Conservation (phyloP, 2,888 invertebrate genomes). For the Platerodrilus igneus region DNA sequence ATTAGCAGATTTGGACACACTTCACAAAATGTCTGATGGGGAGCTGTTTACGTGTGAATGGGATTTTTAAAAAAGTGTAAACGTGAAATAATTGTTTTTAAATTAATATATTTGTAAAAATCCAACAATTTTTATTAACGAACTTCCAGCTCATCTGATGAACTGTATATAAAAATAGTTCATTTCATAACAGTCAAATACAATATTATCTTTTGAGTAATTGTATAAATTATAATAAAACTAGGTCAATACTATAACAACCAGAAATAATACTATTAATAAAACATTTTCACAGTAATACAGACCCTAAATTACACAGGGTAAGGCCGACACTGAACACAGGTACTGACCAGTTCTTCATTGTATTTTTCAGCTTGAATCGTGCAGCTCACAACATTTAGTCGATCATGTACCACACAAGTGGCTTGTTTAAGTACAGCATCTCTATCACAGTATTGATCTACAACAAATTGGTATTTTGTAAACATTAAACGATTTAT, state of each 20-base stretch:
- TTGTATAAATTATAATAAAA: too few species aligned
- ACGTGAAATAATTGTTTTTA: conserved; percentile 3
- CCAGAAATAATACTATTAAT: conserved; percentile 5
- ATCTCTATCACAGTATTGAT: conserved; percentile 50
- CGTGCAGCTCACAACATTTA: conserved; percentile 48
- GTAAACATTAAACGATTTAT: not conserved
- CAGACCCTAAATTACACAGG: too few species aligned
- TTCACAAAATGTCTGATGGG: conserved; percentile 57
- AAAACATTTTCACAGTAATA: conserved; percentile 5
- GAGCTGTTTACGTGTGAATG: conserved; percentile 61
- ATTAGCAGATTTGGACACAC: conserved; percentile 54
- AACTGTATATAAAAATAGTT: too few species aligned
- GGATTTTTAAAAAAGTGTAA: conserved; percentile 51
- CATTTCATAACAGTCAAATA: too few species aligned
- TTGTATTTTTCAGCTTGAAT: conserved; percentile 53
- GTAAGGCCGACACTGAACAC: conserved; percentile 27
- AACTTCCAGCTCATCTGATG: too few species aligned
- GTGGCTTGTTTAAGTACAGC: conserved; percentile 48
- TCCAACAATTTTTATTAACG: not conserved
- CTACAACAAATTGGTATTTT: conserved; percentile 39
- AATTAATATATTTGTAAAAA: not conserved
- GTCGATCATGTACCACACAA: conserved; percentile 45
- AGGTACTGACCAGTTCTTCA: conserved; percentile 41
- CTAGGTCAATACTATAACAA: too few species aligned
- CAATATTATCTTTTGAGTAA: too few species aligned